A percentile compares a stretch with the other conserved stretches of the same genome.
These are phyloP conservation scores for Vanacampus margaritifer DNA, from an alignment of 2,113 vertebrate species.

Conservation along the genomic window DNA sequence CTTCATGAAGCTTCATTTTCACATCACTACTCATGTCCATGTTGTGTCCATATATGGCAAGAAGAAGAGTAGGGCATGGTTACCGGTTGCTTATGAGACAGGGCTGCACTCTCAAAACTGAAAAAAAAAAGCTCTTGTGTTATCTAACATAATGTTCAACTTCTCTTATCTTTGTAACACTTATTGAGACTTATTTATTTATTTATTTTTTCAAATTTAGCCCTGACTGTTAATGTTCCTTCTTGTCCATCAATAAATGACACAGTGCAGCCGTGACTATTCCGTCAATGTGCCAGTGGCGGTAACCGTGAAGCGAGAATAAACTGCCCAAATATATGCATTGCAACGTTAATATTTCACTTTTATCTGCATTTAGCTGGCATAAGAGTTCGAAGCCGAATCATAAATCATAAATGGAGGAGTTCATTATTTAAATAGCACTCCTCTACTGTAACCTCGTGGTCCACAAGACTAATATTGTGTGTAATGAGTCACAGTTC, in stretches of 20 bases:
- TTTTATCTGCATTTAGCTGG: neutral
- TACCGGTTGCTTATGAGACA: too few species aligned
- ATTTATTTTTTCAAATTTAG: too few species aligned
- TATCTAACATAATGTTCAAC: too few species aligned
- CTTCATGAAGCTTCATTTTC: too few species aligned
- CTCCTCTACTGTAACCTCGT: slow-evolving; percentile 14
- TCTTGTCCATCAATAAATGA: neutral
- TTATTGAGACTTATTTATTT: too few species aligned
- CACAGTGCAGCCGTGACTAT: neutral
- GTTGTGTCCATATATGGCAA: too few species aligned
- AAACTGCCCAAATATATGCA: neutral
- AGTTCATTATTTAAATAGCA: neutral
- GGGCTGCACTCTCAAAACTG: too few species aligned
- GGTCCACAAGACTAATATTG: slow-evolving; percentile 42
- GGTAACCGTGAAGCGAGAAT: neutral
- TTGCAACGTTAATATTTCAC: neutral
- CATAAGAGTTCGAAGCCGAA: neutral
- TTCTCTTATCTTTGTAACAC: too few species aligned
- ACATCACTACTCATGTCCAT: too few species aligned
- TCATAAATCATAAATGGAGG: neutral
- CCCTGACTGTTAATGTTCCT: neutral
- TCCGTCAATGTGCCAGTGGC: neutral
- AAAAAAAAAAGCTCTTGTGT: too few species aligned
- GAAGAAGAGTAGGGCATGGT: too few species aligned
- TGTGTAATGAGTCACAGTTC: slow-evolving; percentile 57